Evolutionary conservation across 2,797 vertebrate species (phyloP), one percentile per base, ranked within the genome.

Genomic region (Peromyscus attwateri): DNA sequence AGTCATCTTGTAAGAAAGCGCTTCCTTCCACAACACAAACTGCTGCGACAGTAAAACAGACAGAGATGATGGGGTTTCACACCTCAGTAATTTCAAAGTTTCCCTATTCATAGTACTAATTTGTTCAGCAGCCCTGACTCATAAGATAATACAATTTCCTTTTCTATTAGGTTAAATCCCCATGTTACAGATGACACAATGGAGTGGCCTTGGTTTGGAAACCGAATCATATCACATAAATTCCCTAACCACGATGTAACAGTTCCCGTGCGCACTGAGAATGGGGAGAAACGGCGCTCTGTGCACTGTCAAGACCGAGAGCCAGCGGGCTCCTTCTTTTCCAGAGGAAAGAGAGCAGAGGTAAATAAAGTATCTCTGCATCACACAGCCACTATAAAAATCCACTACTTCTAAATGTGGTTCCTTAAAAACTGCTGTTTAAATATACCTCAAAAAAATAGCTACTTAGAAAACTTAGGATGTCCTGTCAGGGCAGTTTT

Each of bases 101-200:
- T 73, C 71, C 66, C 25, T 62, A 79, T 46, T 70, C 27, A 57
- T 4, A 77, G 12, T 27, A 92, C 27, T 84, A 34, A 89, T 37
- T 37, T 92, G 57, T 46, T 81, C 31, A 68, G 40, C 16, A 87
- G 76, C 8, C 13, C 34, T 77, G 29, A 71, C 71, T 23, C 60
- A 57, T 29, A 46, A n/a, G 17, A 68, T 4, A 87, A 66, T 6
- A 83, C n/a, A 71, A 70, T 83, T 60, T 85, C 40, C 7, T 21
- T 93, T 79, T 83, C 29, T 64, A 70, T 60, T 34, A 80, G 49
- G 89, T 71, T 79, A 89, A 93, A 92, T 71, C 89, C 43, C n/a
- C 73, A 17, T 79, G 29, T 91, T 95, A 77, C 37, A 17, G 70
- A 95, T 95, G 17, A 73, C 40, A 31, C 25, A 62, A 88, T 0